Evolutionary conservation across 2,888 invertebrate genomes (phyloP), one percentile per base, ranked within the genome.

Genomic region (Panopea generosa): DNA sequence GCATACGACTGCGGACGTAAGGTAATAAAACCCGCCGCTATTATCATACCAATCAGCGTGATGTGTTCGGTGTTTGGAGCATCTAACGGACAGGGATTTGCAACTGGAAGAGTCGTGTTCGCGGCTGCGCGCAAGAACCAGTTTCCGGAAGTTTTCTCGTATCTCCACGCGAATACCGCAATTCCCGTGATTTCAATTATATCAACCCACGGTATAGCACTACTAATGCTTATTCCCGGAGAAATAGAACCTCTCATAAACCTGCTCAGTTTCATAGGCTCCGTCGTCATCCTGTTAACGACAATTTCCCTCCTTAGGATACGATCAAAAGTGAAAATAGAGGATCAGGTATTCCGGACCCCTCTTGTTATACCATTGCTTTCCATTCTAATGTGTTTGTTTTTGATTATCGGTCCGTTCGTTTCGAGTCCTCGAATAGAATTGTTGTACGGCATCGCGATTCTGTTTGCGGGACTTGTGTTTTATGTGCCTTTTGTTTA

Each of bases 331-430:
- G 38, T 53, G 22, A 56, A n/a, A 16, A 33, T 20, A 7, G 33
- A 62, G 1, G 47, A 38, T 6, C n/a, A 56, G 6, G 49, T 16
- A 22, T 78, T 78, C 26, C 29, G 55, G 22, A 55, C 67, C 14
- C 82, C 80, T 4, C 56, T 81, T 1, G 14, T 77, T 1, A 18
- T 80, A 7, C 74, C 81, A 2, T 20, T 77, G 1, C 2, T 82
- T 3, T 57, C 74, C 3, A 18, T 67, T 11, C 2, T 79, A 9
- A 45, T 74, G 40, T 56, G 50, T 33, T 2, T 79, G 0, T 84
- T 82, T 57, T 49, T 84, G 50, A 55, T 84, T 9, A 55, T 84
- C 0, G 56, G 81, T 14, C 84, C 84, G 9, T 75, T 84, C 26
- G 26, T 77, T 16, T 29, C 62, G 16, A 61, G 50, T 20, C 72